phyloP scores from a whole-genome alignment of 2,113 vertebrate species.

The Paralichthys olivaceus region DNA sequence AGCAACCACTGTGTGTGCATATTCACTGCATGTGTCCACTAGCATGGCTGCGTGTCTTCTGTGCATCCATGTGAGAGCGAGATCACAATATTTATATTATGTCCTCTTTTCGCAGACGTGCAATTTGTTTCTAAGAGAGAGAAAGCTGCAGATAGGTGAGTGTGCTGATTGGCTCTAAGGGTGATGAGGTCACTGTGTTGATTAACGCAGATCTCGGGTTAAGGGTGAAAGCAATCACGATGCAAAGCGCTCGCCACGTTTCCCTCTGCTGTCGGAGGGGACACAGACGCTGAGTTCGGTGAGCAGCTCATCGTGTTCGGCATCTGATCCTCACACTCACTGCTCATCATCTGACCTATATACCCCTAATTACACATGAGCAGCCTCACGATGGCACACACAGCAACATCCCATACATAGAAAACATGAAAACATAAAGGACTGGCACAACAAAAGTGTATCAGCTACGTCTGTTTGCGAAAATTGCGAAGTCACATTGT shows the following conservation, averaged over 20 bases:
- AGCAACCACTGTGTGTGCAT: slow-evolving; percentile 7
- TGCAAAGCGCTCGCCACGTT: slow-evolving; percentile 16
- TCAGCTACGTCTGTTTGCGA: slow-evolving; percentile 25
- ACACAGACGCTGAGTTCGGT: slow-evolving; percentile 54
- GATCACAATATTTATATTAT: slow-evolving; percentile 21
- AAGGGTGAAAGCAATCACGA: slow-evolving; percentile 48
- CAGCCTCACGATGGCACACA: slow-evolving; percentile 48
- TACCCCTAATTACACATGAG: slow-evolving; percentile 77
- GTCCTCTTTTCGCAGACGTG: slow-evolving; percentile 9
- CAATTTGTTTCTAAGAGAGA: slow-evolving; percentile 14
- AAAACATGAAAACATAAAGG: slow-evolving; percentile 29
- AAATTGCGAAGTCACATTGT: not conserved
- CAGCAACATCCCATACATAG: slow-evolving; percentile 34
- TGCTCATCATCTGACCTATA: slow-evolving; percentile 82
- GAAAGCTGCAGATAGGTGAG: slow-evolving; percentile 13
- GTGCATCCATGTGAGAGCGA: slow-evolving; percentile 20
- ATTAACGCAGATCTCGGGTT: slow-evolving; percentile 39
- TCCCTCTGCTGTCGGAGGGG: slow-evolving; percentile 5
- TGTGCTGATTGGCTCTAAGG: slow-evolving; percentile 32
- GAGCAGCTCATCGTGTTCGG: slow-evolving; percentile 73
- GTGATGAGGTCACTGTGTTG: slow-evolving; percentile 47
- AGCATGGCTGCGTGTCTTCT: not conserved
- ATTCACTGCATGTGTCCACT: slow-evolving; percentile 12
- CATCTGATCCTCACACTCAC: slow-evolving; percentile 79
- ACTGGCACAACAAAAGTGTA: slow-evolving; percentile 22